Conservation (phyloP, 2,113 vertebrate species). For the Urocitellus parryii region DNA sequence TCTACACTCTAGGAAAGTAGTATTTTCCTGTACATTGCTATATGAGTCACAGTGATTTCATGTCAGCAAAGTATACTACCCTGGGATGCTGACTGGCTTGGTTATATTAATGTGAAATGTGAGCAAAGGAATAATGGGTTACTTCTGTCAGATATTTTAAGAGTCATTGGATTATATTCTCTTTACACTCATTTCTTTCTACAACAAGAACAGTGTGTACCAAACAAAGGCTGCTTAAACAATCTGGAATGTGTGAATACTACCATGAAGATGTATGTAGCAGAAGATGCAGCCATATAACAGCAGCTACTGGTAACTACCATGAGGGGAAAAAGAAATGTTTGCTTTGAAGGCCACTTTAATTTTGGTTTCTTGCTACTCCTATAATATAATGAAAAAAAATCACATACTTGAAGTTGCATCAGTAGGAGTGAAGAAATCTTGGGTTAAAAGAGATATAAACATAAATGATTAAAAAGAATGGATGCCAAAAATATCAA, state of each 20-base stretch:
- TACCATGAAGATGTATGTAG: background rate
- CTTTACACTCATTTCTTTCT: background rate
- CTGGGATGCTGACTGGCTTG: background rate
- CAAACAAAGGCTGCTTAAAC: background rate
- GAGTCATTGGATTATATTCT: background rate
- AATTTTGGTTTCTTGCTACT: background rate
- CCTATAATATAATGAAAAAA: background rate
- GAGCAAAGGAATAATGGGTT: background rate
- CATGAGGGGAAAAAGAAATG: background rate
- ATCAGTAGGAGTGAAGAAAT: background rate
- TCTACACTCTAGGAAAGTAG: background rate
- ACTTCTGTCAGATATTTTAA: background rate
- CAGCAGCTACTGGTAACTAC: background rate
- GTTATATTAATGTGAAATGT: background rate
- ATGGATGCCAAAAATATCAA: background rate
- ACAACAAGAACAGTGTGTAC: fast-evolving
- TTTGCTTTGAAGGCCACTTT: background rate
- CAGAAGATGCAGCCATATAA: background rate
- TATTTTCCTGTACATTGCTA: background rate
- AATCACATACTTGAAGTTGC: background rate
- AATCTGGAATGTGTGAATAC: background rate
- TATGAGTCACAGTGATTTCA: background rate
- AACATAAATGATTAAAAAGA: background rate
- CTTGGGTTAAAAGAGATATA: background rate
- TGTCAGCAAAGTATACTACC: background rate